phyloP scores from a whole-genome alignment of 2,888 invertebrate genomes.

The Spisula subtruncata region DNA sequence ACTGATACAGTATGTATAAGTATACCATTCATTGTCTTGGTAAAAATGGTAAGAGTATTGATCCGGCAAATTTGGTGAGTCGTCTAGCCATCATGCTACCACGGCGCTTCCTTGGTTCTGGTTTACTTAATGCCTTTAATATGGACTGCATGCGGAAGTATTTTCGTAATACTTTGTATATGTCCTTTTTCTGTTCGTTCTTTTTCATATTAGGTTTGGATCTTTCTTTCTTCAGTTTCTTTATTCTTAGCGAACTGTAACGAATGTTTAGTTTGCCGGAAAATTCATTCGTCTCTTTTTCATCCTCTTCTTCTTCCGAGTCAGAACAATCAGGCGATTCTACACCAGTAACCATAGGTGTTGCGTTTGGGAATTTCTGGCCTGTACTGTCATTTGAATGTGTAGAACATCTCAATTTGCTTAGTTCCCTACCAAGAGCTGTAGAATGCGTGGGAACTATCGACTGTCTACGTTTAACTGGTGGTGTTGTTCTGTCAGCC shows the following conservation, averaged over 20 bases:
- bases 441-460: constrained; percentile 25
- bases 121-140: constrained; percentile 51
- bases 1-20: too few species aligned
- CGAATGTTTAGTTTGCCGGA: constrained; percentile 63
- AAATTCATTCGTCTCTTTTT: constrained; percentile 52
- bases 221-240: constrained; percentile 14
- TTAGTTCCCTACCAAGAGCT: constrained; percentile 32
- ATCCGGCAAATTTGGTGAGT: too few species aligned
- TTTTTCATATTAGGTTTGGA: constrained; percentile 30
- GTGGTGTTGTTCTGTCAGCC: background rate
- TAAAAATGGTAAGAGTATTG: too few species aligned
- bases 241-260: constrained; percentile 71
- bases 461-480: constrained; percentile 27
- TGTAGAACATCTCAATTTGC: background rate
- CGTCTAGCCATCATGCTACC: background rate
- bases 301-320: constrained; percentile 54
- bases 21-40: too few species aligned
- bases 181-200: constrained; percentile 18
- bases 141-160: constrained; percentile 62
- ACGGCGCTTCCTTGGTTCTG: background rate
- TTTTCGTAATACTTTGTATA: constrained; percentile 54
- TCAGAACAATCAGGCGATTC: constrained; percentile 55
- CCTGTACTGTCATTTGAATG: background rate
- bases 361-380: constrained; percentile 50
- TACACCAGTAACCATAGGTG: constrained; percentile 34